These are phyloP conservation scores for Pissodes strobi DNA, from an alignment of 1,140 invertebrate genomes.

Conservation along the genomic window DNA sequence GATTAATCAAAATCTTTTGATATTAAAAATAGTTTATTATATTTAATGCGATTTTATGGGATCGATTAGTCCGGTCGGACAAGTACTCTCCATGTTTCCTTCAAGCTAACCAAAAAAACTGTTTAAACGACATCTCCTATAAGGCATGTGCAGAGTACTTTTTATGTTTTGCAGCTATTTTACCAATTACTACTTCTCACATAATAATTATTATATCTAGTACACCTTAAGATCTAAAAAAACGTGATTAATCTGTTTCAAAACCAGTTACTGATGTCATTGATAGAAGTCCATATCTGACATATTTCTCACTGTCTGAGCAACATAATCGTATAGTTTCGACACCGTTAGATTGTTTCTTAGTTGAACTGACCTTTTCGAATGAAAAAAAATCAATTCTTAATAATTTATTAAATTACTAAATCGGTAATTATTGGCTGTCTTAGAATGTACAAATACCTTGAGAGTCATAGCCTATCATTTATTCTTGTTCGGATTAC, in stretches of 20 bases:
- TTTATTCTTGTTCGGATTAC: too few relatives aligned
- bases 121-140: too few relatives aligned
- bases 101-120: too few relatives aligned
- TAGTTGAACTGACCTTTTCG: constrained; percentile 22
- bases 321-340: constrained; percentile 26
- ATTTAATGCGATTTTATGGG: too few relatives aligned
- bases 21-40: too few relatives aligned
- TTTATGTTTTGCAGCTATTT: too few relatives aligned
- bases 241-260: constrained; percentile 21
- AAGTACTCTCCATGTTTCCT: too few relatives aligned
- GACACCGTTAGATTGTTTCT: constrained; percentile 28
- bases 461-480: neutral
- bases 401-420: constrained; percentile 30
- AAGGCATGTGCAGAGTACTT: too few relatives aligned
- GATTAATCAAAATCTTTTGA: too few relatives aligned
- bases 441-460: constrained; percentile 24
- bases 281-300: constrained; percentile 26
- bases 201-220: neutral
- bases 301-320: constrained; percentile 20
- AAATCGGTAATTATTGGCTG: constrained; percentile 25
- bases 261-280: constrained; percentile 25
- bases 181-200: too few relatives aligned
- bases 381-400: constrained; percentile 19
- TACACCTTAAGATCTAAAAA: constrained; percentile 7
- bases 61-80: too few relatives aligned